Evolutionary conservation across 2,797 vertebrate species (phyloP).

Genomic region (Silurus lanzhouensis): DNA sequence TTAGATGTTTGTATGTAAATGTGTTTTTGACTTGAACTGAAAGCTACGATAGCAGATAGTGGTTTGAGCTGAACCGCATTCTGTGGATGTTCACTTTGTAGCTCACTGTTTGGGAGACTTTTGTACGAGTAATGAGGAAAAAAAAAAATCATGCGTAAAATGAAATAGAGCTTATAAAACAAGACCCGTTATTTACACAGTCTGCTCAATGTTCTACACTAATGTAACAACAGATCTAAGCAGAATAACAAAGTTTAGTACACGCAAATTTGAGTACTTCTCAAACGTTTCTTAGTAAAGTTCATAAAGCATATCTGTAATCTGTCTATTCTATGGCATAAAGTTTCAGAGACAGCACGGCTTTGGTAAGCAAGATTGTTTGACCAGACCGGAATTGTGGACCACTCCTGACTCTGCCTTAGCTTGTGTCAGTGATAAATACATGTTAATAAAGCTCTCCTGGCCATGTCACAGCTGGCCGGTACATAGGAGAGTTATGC

Average conservation of each 20-base stretch:
- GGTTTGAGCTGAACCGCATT: slow-evolving; percentile 58
- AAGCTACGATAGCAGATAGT: slow-evolving; percentile 52
- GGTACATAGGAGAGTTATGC: not conserved
- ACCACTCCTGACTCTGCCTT: not conserved
- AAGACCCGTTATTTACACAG: slow-evolving; percentile 27
- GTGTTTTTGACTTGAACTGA: slow-evolving; percentile 20
- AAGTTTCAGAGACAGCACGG: not conserved
- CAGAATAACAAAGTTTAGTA: slow-evolving; percentile 46
- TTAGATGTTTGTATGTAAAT: not conserved
- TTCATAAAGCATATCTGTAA: not conserved
- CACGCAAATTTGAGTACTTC: not conserved
- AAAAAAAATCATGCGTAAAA: not conserved
- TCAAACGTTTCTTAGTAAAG: not conserved
- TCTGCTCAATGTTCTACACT: slow-evolving; percentile 48
- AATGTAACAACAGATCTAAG: slow-evolving; percentile 58
- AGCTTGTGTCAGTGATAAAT: not conserved
- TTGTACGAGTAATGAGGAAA: slow-evolving; percentile 57
- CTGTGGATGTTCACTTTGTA: slow-evolving; percentile 59
- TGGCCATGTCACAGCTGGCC: not conserved
- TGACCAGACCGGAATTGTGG: not conserved
- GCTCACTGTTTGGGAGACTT: slow-evolving; percentile 61
- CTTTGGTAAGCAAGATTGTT: not conserved
- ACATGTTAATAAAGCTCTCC: slow-evolving; percentile 9
- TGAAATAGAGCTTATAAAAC: slow-evolving; percentile 42
- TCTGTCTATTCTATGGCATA: not conserved